Evolutionary conservation across 2,888 invertebrate species (phyloP), one percentile per base, ranked within the genome.

Genomic region (Leptopilina syphax): DNA sequence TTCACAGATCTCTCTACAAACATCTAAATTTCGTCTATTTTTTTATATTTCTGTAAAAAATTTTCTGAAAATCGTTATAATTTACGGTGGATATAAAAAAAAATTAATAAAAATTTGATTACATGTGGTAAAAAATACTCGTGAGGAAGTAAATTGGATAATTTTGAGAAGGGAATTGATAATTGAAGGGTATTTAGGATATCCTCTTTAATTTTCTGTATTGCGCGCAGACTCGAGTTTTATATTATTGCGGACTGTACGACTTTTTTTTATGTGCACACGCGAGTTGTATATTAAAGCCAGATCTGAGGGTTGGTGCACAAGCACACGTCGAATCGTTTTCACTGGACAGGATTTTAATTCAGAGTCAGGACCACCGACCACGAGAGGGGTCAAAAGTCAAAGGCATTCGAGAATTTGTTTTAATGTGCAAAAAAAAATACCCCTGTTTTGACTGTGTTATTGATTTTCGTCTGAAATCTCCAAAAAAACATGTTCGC

Each of bases 311-410:
- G 47, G 12, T 27, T 24, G 47, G 24, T 70, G 68, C 50, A 70
- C 68, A 70, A 50, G 50, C 50, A 70, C 68, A 70, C 68, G 50
- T 70, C 27, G 70, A 70, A 70, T 54, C 70, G 47, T 70, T 70
- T 70, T 54, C 47, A 70, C 10, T 54, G 54, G 13, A 70, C 70
- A 70, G 70, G 27, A 70, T 70, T 27, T 54, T 24, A 54, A 70
- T 12, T 12, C 13, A 50, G 70, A 54, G 50, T 34, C 70, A 70
- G 70, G 54, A 54, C 70, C 70, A 70, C 70, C 70, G 27, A 70
- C 54, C 50, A 70, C 70, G 70, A 7, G 70, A 7, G 27, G 70
- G 70, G 70, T 70, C 70, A 70, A 54, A 54, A 70, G 70, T 70
- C 54, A 27, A 50, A 54, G 27, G 18, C 18, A 67, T 68, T 10